Base-by-base conservation (phyloP, 2,888 invertebrate species). In the Aleiodes testaceus region DNA sequence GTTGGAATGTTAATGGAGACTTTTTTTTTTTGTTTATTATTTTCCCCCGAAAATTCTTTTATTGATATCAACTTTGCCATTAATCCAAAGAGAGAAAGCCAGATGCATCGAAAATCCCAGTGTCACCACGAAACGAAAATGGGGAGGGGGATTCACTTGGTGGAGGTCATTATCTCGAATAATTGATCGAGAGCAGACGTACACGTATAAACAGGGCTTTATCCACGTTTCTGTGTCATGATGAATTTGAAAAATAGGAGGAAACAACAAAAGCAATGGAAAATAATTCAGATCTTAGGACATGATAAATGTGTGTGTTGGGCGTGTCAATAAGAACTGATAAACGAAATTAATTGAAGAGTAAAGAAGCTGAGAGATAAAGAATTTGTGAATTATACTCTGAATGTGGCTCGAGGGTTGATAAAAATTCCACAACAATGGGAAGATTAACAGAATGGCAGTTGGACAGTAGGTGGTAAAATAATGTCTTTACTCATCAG, bases 361-460 rank as follows among this genome's bases (percentile, higher is more conserved):
- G 49, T 16, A 49, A 49, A 49, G 49, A 49, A 49, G 14, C 7
- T 36, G 44, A 26, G 3, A 63, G 2, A 36, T 64, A 69, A 64
- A 66, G 26, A 55, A 61, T 69, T 52, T 53, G 70, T 49, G 69
- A 74, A 75, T 68, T 66, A 49, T 66, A 66, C 63, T 66, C 66
- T 72, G 69, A 72, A 70, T 72, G 72, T 66, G 26, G 6, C 30
- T 55, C 14, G 30, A 36, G 12, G 26, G 36, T 36, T 55, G n/a
- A 55, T n/a, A 74, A 70, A 70, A 74, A 75, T 74, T 67, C 70
- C 69, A 59, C 68, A 75, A 68, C 72, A 71, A 73, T 75, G 67
- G n/a, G 30, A 12, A 30, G 55, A 55, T 55, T 55, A 55, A 55
- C 55, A n/a, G 7, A 55, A 55, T 36, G 55, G 36, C 55, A 30